Evolutionary conservation across 2,888 invertebrate genomes (phyloP).

Genomic region (Zootermopsis nevadensis): DNA sequence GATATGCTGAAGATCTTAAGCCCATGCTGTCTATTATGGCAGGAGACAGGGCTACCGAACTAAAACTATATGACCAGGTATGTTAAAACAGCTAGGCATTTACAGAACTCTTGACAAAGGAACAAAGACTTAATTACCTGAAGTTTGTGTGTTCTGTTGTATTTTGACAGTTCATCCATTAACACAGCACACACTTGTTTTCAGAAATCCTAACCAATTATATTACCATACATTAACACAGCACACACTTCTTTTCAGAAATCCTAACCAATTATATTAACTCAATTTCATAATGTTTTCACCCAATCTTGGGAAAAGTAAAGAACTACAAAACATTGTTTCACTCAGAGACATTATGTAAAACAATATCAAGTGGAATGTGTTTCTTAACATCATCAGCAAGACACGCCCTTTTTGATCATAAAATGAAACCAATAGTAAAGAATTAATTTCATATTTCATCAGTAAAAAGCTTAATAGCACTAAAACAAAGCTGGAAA

Average conservation of each 20-base stretch:
- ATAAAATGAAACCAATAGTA: too few species aligned
- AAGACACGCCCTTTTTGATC: too few species aligned
- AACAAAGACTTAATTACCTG: not conserved
- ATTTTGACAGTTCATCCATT: not conserved
- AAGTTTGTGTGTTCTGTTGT: not conserved
- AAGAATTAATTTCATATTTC: too few species aligned
- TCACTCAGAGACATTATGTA: too few species aligned
- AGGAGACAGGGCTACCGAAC: constrained; percentile 63
- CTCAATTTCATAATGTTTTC: not conserved
- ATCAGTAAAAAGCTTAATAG: too few species aligned
- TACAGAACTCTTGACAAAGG: constrained; percentile 36
- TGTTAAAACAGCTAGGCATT: constrained; percentile 54
- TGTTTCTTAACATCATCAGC: too few species aligned
- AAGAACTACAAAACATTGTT: too few species aligned
- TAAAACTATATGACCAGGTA: constrained; percentile 69
- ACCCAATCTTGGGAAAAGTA: not conserved
- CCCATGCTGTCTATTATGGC: constrained; percentile 78
- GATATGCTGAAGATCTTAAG: constrained; percentile 87
- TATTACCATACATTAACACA: not conserved
- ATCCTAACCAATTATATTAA: not conserved
- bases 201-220: not conserved
- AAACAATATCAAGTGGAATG: too few species aligned
- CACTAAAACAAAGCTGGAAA: too few species aligned
- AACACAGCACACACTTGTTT: not conserved
- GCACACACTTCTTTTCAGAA: not conserved